Base-by-base conservation (phyloP, 2,888 invertebrate species). In the Epiblema foenella region DNA sequence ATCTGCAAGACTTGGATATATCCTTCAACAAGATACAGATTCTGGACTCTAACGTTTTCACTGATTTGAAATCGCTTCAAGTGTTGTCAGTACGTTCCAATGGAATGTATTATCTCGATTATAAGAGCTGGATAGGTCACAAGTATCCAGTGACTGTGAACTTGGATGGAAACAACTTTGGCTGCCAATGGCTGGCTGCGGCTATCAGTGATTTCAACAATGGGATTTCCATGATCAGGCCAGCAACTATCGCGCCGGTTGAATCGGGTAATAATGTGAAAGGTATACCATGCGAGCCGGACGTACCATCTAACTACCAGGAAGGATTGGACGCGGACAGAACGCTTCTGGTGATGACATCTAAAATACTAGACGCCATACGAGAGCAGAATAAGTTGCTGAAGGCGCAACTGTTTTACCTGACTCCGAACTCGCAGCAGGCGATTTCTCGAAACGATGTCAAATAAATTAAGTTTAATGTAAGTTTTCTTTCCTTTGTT, bases 281-380 rank as follows among this genome's bases (percentile, higher is more conserved):
- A 69, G 89, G 89, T 0, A 88, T 93, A 29, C 87, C 91, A 0
- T 93, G 93, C 71, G 66, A 74, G 2, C 72, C 80, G 2, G 76
- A 75, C 0, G 74, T 76, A 1, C 77, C 75, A n/a, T 77, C 78
- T 5, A 51, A 15, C 7, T 15, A 69, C 70, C 2, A 64, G 69
- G 24, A 76, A 80, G 39, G 29, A 7, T 74, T 2, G 65, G 59
- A 2, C 72, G 9, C 75, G 77, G 91, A 92, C 72, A 91, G 92
- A 37, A 83, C 91, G 9, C 81, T 93, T 10, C 75, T 93, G 11
- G 77, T 86, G 1, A 85, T 83, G 0, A 87, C 75, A 65, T 88
- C 90, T 72, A 91, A 90, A 74, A 91, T 93, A 60, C 73, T 93
- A 17, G 88, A 88, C 73, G 90, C 88, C 12, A 81, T 93, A 0